Conservation (phyloP, 1,140 invertebrate species). For the Drosophila pandora region DNA sequence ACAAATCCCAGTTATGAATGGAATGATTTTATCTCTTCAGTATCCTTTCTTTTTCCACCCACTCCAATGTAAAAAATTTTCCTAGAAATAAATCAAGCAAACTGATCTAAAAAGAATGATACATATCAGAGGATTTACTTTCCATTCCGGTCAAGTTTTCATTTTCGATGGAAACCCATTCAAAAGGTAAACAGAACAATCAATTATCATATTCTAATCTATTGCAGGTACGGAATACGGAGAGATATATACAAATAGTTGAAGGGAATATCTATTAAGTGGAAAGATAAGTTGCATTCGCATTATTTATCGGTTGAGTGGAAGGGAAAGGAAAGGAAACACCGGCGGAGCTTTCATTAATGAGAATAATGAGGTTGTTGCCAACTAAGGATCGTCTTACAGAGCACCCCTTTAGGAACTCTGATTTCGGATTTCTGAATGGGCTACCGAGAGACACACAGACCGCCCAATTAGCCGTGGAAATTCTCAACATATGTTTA, state of each 20-base stretch:
- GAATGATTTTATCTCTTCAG: conserved; percentile 24
- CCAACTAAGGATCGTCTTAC: conserved; percentile 30
- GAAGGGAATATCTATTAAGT: conserved; percentile 23
- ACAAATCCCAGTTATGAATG: conserved; percentile 3
- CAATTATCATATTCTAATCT: conserved; percentile 48
- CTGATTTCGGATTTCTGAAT: conserved; percentile 8
- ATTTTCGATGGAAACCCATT: conserved; percentile 33
- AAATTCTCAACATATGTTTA: conserved; percentile 64
- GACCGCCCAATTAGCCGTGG: conserved; percentile 61
- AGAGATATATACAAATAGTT: conserved; percentile 58
- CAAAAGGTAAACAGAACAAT: conserved; percentile 29
- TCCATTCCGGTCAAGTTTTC: conserved; percentile 25
- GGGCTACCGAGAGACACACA: conserved; percentile 10
- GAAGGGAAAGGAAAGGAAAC: conserved; percentile 13
- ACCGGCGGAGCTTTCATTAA: conserved; percentile 62
- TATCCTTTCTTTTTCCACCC: conserved; percentile 9
- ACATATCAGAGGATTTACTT: conserved; percentile 49
- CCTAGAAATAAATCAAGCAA: conserved; percentile 44
- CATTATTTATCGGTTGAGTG: conserved; percentile 46
- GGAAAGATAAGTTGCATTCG: conserved; percentile 41
- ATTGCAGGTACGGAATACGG: neutral
- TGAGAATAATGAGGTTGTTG: conserved; percentile 54
- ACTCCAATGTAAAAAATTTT: conserved; percentile 7
- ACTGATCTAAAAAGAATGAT: conserved; percentile 56
- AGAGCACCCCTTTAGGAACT: conserved; percentile 21